Conservation (phyloP, 2,888 invertebrate species). For the Pandemis heparana region DNA sequence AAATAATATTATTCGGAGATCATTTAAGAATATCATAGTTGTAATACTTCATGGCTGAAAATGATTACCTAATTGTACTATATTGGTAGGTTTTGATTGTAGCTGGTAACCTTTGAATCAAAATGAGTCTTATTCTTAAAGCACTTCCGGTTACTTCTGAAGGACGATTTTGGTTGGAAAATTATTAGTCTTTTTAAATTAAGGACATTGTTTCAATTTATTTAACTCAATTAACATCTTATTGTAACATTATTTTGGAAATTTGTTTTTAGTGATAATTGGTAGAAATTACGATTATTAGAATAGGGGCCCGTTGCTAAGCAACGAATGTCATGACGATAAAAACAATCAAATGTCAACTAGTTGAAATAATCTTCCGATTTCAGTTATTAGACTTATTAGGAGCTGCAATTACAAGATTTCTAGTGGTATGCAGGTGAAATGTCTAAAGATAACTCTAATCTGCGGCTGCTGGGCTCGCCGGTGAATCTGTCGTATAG, state of each 20-base stretch:
- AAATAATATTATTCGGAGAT: background rate
- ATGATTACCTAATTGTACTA: constrained; percentile 1
- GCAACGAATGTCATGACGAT: constrained; percentile 55
- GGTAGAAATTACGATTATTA: background rate
- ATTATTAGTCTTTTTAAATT: too few relatives aligned
- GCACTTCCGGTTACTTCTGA: background rate
- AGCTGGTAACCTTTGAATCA: background rate
- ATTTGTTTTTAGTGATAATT: too few relatives aligned
- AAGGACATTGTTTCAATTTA: too few relatives aligned
- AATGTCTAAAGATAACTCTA: constrained; percentile 81
- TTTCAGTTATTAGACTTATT: background rate
- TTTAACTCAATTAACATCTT: too few relatives aligned
- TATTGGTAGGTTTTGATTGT: background rate
- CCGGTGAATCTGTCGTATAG: constrained; percentile 78
- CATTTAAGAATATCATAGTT: background rate
- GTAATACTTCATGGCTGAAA: background rate
- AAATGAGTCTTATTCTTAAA: background rate
- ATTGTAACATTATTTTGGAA: too few relatives aligned
- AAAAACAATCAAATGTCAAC: constrained; percentile 47
- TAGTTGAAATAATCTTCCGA: constrained; percentile 11
- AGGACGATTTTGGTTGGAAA: too few relatives aligned
- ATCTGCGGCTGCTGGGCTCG: constrained; percentile 76
- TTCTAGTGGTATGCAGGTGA: constrained; percentile 60
- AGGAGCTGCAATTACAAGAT: constrained; percentile 2
- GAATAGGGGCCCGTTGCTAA: constrained; percentile 51